These are phyloP conservation scores for Trichacis sp. DNA, from an alignment of 2,888 invertebrate genomes.

Conservation along the genomic window DNA sequence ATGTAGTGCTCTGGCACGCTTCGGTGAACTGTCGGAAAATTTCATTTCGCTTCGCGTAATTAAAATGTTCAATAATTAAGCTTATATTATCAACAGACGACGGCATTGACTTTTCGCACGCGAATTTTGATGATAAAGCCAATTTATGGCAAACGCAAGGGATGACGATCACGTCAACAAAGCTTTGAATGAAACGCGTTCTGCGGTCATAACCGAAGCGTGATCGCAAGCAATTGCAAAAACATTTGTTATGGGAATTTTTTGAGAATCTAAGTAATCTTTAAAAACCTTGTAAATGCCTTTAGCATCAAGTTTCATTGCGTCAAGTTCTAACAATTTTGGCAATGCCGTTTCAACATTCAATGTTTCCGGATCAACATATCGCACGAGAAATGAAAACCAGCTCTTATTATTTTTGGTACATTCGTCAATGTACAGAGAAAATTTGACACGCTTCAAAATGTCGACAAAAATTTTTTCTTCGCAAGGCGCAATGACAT, in stretches of 20 bases:
- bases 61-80: no score
- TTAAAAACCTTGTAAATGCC: no score
- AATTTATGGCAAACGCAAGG: slow-evolving; percentile 16
- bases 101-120: not conserved
- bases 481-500: no score
- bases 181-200: slow-evolving; percentile 28
- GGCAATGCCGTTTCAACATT: slow-evolving; percentile 2
- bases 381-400: not conserved
- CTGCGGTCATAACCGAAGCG: slow-evolving; percentile 39
- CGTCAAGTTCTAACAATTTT: not conserved
- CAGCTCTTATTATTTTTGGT: slow-evolving; percentile 1
- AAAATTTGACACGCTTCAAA: not conserved
- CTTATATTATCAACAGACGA: not conserved
- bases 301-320: not conserved
- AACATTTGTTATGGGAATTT: slow-evolving; percentile 35
- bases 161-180: slow-evolving; percentile 5
- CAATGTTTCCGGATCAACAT: not conserved
- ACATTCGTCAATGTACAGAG: not conserved
- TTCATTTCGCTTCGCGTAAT: slow-evolving; percentile 12
- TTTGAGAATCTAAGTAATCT: no score
- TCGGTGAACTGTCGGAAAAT: slow-evolving; percentile 12
- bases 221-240: slow-evolving; percentile 32
- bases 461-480: no score
- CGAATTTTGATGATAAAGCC: slow-evolving; percentile 9
- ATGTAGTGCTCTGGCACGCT: slow-evolving; percentile 2